Evolutionary conservation across 2,888 invertebrate species (phyloP).

Genomic region (Agrotis segetum): DNA sequence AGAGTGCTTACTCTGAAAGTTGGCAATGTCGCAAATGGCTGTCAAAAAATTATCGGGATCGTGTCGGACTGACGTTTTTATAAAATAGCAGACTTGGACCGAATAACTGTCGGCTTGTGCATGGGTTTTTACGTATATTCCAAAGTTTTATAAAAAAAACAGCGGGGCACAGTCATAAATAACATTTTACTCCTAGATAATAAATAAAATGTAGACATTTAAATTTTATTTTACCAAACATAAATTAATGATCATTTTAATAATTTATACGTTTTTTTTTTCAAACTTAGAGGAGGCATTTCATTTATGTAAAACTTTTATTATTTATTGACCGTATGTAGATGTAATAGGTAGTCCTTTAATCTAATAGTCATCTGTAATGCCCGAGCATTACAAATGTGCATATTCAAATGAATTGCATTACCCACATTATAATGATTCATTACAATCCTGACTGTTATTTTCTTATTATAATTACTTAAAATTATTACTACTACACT

Average conservation of each 20-base stretch:
- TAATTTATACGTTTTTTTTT: too few relatives aligned
- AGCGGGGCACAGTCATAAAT: background rate
- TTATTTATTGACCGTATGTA: background rate
- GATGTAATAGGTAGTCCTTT: background rate
- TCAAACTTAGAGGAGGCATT: too few relatives aligned
- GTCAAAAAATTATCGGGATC: too few relatives aligned
- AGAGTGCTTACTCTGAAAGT: too few relatives aligned
- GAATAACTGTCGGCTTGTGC: background rate
- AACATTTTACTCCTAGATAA: too few relatives aligned
- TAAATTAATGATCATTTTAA: too few relatives aligned
- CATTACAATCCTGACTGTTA: background rate
- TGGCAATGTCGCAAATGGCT: too few relatives aligned
- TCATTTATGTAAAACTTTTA: too few relatives aligned
- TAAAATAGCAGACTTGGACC: too few relatives aligned
- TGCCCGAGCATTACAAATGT: background rate
- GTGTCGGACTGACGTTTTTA: too few relatives aligned
- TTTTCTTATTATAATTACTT: background rate
- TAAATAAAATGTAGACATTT: too few relatives aligned
- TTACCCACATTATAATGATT: constrained; percentile 25
- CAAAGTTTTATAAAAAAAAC: constrained; percentile 4
- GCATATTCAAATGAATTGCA: background rate
- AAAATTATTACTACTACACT: background rate
- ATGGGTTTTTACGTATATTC: constrained; percentile 26
- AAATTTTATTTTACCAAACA: too few relatives aligned
- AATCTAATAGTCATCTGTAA: background rate